Evolutionary conservation across 1,140 invertebrate species (phyloP), one percentile per base, ranked within the genome.

Genomic region (Kradibia gibbosae): DNA sequence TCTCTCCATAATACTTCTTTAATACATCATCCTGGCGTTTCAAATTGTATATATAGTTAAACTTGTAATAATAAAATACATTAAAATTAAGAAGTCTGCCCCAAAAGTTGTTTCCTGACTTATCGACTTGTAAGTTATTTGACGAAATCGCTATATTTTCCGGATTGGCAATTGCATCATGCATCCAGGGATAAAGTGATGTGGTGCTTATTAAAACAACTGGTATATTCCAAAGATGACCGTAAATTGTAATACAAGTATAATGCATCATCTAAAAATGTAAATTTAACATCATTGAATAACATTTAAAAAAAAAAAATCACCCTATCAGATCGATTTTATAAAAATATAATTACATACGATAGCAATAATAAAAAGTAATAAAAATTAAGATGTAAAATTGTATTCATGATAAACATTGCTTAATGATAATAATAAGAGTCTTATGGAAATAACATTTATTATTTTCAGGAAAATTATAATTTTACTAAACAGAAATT

Each of bases 161-260:
- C 0, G 94, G 93, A 86, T 94, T 94, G 0, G 91, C 93, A 36
- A 94, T 89, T 80, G 93, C 91, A 8, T 93, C 92, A 73, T 94
- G 92, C 3, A 93, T 88, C 94, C 94, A 94, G 0, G 94, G 93
- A 78, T 94, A 91, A 1, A 93, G 89, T 4, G 92, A 92, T 50
- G 92, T 91, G 2, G 94, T 93, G 70, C 93, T 91, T 0, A 94
- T 85, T 0, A 93, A 93, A 10, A 94, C 90, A 10, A 93, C 89
- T 0, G 94, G 94, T 8, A 94, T 90, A 31, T 93, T 91, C 75
- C 93, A 92, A 50, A 91, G 88, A 82, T 92, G 88, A 2, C 93
- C 92, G 15, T 94, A 85, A 0, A 93, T 93, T 17, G 90, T 86
- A 76, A 91, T 93, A 84, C 93, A 93, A 0, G 88, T 83, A 72